Evolutionary conservation across 2,888 invertebrate species (phyloP), one percentile per base, ranked within the genome.

Genomic region (Chloroclysta siterata): DNA sequence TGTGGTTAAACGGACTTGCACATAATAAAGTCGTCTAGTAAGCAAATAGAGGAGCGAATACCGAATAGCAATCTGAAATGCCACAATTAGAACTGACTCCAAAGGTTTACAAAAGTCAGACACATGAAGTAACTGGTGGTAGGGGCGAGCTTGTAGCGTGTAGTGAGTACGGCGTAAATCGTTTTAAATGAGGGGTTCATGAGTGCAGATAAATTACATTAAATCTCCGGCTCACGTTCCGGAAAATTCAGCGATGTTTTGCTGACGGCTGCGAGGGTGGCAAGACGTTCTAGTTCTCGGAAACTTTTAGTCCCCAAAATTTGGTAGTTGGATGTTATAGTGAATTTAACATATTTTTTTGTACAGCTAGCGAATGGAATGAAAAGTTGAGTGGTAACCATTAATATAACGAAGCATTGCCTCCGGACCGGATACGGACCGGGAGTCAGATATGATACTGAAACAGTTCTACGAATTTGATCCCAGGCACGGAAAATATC

Each of bases 141-240:
- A 33, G 44, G 17, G 46, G 46, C 11, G 11, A 15, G 53, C 44
- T 57, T 17, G 33, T 44, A 52, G 55, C 60, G 41, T 57, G 60
- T 57, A 51, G 54, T 52, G 51, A 55, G 62, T 63, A 59, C 60
- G 60, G 81, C 78, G 83, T 81, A 83, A 88, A 85, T 83, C 85
- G 83, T 82, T 85, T 82, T 79, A 86, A 85, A 85, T 85, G 82
- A 83, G 84, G 77, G 81, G 80, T 80, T 79, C 86, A 84, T 82
- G 83, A 85, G 88, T 83, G 84, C 80, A 87, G 81, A 88, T 87
- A 88, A 88, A 88, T 88, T 86, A 86, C 83, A 85, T 87, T 82
- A 86, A 85, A 86, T 86, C 84, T 82, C 76, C 80, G 75, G 75
- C 80, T 81, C 82, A 84, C 82, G 83, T 82, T 80, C 80, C 80